Evolutionary conservation across 2,888 invertebrate genomes (phyloP).

Genomic region (Caenorhabditis afra): DNA sequence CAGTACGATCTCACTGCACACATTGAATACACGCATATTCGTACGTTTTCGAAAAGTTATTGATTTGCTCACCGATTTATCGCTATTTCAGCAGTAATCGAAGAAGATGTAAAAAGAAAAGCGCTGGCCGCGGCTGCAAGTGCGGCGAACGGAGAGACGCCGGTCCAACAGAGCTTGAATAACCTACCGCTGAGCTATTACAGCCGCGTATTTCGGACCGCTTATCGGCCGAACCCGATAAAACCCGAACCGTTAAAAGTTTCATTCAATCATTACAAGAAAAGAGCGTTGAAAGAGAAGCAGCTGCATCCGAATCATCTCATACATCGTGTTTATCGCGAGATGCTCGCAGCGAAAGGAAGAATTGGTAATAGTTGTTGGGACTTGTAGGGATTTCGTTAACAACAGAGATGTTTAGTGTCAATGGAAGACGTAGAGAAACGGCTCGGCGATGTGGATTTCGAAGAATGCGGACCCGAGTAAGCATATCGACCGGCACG

Average conservation of each 20-base stretch:
- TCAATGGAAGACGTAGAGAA: slow-evolving; percentile 31
- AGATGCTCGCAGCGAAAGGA: slow-evolving; percentile 31
- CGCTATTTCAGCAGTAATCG: slow-evolving; percentile 52
- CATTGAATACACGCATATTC: slow-evolving; percentile 66
- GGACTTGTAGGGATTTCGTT: too few species aligned
- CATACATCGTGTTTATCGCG: slow-evolving; percentile 15
- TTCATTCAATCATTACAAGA: slow-evolving; percentile 65
- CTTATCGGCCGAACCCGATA: slow-evolving; percentile 60
- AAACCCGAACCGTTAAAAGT: slow-evolving; percentile 60
- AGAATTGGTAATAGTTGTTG: slow-evolving; percentile 17
- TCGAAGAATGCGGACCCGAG: slow-evolving; percentile 61
- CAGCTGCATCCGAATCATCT: not conserved
- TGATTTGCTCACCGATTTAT: not conserved
- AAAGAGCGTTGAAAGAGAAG: slow-evolving; percentile 17
- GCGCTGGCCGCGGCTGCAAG: not conserved
- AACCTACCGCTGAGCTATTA: slow-evolving; percentile 67
- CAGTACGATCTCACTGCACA: slow-evolving; percentile 68
- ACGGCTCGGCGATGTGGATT: slow-evolving; percentile 34
- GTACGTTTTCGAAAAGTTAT: slow-evolving; percentile 37
- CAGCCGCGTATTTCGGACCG: slow-evolving; percentile 64
- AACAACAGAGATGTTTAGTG: slow-evolving; percentile 22
- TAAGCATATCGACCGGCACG: not conserved
- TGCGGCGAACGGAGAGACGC: slow-evolving; percentile 13
- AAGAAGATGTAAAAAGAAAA: slow-evolving; percentile 59
- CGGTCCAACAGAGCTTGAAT: slow-evolving; percentile 6